Evolutionary conservation across 2,888 invertebrate genomes (phyloP).

Genomic region (Metacarcinus magister): DNA sequence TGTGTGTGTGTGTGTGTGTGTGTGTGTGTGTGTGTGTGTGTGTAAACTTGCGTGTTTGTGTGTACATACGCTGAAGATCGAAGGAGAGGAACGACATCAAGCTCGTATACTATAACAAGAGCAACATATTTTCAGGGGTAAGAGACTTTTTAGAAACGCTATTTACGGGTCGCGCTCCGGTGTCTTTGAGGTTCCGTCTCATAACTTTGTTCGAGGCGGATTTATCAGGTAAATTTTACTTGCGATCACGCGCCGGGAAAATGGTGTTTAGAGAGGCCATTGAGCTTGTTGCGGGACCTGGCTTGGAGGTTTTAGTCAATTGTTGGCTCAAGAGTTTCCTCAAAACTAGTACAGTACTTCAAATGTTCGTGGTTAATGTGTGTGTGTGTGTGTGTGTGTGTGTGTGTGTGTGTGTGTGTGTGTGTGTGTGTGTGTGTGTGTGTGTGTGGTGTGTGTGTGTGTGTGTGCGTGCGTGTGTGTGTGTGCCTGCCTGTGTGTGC

Average conservation of each 20-base stretch:
- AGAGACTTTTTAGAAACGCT: not conserved
- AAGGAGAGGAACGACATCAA: not conserved
- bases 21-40: not conserved
- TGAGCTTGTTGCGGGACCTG: not conserved
- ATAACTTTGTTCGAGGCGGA: not conserved
- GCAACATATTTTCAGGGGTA: not conserved
- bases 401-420: not conserved
- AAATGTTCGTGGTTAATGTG: not conserved
- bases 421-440: slow-evolving; percentile 16
- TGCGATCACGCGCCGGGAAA: not conserved
- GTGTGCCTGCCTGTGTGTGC: no score
- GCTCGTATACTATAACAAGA: not conserved
- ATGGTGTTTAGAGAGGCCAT: not conserved
- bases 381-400: slow-evolving; percentile 15
- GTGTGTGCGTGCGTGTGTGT: no score
- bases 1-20: slow-evolving; percentile 19
- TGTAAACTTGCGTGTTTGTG: not conserved
- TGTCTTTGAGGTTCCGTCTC: slow-evolving; percentile 17
- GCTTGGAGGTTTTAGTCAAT: not conserved
- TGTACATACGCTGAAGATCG: no score
- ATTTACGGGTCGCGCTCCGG: not conserved
- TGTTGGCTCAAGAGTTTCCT: not conserved
- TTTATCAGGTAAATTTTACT: not conserved
- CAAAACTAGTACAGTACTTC: not conserved
- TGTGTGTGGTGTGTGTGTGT: no score